A percentile compares a stretch with the other conserved stretches of the same genome.
These are phyloP conservation scores for Indicator maculatus DNA, from an alignment of 2,113 vertebrate genomes.

Conservation along the genomic window DNA sequence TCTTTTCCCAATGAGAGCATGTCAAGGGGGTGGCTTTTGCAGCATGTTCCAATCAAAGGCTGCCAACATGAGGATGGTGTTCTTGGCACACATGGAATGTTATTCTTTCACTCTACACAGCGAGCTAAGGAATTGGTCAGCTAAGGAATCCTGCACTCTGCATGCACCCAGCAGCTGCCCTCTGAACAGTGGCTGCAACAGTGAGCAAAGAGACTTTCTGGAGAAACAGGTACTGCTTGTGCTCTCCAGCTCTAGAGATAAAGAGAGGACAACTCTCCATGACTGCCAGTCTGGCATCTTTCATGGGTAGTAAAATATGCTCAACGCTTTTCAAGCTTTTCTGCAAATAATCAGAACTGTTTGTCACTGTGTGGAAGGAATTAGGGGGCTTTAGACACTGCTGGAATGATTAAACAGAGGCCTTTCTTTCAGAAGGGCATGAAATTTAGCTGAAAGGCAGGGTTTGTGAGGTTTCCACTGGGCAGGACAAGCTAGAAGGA, in stretches of 20 bases:
- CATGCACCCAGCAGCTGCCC: too few relatives aligned
- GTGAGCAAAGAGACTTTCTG: neutral
- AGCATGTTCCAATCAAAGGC: too few relatives aligned
- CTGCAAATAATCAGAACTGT: constrained; percentile 51
- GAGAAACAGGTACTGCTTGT: neutral
- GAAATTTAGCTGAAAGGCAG: constrained; percentile 42
- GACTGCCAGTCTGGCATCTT: constrained; percentile 40
- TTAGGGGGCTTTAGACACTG: neutral
- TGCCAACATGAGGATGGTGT: too few relatives aligned
- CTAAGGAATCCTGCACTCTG: too few relatives aligned
- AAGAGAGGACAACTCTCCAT: constrained; percentile 36
- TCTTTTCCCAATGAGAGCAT: too few relatives aligned
- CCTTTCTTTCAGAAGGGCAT: constrained; percentile 36
- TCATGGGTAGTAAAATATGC: constrained; percentile 19
- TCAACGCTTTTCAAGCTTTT: constrained; percentile 42
- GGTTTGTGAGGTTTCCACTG: neutral
- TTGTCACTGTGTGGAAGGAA: constrained; percentile 52
- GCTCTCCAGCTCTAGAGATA: neutral
- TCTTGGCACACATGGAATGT: too few relatives aligned
- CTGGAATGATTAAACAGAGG: constrained; percentile 27
- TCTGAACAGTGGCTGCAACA: too few relatives aligned
- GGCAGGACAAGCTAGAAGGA: neutral
- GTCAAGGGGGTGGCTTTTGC: too few relatives aligned
- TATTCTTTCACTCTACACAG: too few relatives aligned
- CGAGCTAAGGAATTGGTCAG: too few relatives aligned